Percentiles rank a stretch among this genome's conserved stretches.
Evolutionary conservation across 2,888 invertebrate genomes (phyloP).

Genomic region (Acronicta aceris): DNA sequence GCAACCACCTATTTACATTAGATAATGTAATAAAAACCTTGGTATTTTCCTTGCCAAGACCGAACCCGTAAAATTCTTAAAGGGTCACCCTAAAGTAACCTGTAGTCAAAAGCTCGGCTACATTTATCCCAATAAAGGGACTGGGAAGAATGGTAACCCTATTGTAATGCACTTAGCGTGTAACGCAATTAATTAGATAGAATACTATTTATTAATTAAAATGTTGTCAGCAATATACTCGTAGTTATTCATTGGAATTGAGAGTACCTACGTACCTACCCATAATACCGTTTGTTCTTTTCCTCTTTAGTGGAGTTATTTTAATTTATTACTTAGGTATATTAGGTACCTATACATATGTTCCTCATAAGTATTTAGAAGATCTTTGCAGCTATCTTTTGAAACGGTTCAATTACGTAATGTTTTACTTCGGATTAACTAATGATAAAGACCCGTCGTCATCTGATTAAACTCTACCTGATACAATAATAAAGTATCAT

Average conservation of each 20-base stretch:
- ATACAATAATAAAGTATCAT: too few relatives aligned
- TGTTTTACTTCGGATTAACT: too few relatives aligned
- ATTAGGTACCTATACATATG: not conserved
- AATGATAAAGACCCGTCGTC: too few relatives aligned
- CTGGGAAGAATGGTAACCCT: not conserved
- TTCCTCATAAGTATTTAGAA: not conserved
- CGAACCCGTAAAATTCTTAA: too few relatives aligned
- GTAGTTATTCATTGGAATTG: slow-evolving; percentile 33
- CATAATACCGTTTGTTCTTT: slow-evolving; percentile 8
- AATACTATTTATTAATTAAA: slow-evolving; percentile 31
- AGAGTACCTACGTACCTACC: slow-evolving; percentile 4
- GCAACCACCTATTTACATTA: too few relatives aligned
- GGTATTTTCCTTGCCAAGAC: too few relatives aligned
- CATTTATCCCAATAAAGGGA: not conserved
- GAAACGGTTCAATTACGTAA: too few relatives aligned
- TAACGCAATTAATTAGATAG: slow-evolving; percentile 29
- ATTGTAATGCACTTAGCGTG: slow-evolving; percentile 8
- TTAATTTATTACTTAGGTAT: slow-evolving; percentile 3
- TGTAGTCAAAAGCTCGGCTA: too few relatives aligned
- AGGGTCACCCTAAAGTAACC: too few relatives aligned
- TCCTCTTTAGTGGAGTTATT: slow-evolving; percentile 29
- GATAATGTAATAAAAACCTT: too few relatives aligned
- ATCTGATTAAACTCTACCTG: too few relatives aligned
- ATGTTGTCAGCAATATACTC: slow-evolving; percentile 17
- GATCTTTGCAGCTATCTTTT: not conserved